Conservation (phyloP, 2,888 invertebrate genomes). For the Hemaris fuciformis region DNA sequence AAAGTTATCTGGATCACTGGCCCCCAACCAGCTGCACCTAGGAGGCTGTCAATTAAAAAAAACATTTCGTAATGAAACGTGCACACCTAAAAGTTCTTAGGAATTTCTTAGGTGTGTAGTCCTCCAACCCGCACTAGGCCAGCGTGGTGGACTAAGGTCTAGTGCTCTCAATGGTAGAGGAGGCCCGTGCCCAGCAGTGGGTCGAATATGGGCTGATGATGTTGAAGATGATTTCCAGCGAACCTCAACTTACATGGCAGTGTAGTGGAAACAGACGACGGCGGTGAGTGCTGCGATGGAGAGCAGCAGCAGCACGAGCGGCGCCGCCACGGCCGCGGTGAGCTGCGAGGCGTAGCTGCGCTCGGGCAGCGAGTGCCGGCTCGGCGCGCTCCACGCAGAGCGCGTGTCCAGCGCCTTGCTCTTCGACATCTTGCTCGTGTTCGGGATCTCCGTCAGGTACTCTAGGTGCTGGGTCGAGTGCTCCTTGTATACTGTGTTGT, state of each 20-base stretch:
- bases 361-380: constrained; percentile 82
- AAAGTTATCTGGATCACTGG: no score
- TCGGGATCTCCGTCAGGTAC: constrained; percentile 54
- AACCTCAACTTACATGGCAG: constrained; percentile 85
- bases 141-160: no score
- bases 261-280: constrained; percentile 88
- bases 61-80: no score
- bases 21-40: no score
- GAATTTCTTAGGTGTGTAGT: no score
- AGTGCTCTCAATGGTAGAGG: no score
- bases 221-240: background rate
- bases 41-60: background rate
- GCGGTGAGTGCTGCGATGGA: constrained; percentile 85
- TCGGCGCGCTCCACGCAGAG: constrained; percentile 83
- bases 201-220: no score
- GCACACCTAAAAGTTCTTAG: no score
- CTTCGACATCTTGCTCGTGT: constrained; percentile 38
- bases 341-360: constrained; percentile 87
- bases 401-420: constrained; percentile 38
- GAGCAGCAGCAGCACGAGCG: constrained; percentile 84
- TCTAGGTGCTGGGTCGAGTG: constrained; percentile 59
- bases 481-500: constrained; percentile 66
- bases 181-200: no score
- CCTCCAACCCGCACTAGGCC: no score
- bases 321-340: constrained; percentile 86